Evolutionary conservation across 2,888 invertebrate genomes (phyloP).

Genomic region (Mesochorus sp.): DNA sequence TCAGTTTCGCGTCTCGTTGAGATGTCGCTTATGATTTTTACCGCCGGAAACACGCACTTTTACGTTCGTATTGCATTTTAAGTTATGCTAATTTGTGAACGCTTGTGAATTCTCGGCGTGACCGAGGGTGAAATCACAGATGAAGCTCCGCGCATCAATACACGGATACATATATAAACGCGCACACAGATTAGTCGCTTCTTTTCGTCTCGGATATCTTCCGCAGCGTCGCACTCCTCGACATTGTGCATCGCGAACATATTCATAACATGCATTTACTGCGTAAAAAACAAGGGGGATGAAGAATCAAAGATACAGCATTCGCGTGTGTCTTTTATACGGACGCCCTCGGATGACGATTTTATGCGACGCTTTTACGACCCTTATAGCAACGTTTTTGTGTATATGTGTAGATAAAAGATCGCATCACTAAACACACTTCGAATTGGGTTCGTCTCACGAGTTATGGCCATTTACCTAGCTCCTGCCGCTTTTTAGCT

Average conservation of each 20-base stretch:
- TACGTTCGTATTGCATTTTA: conserved; percentile 73
- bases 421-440: conserved; percentile 67
- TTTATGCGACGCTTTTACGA: conserved; percentile 78
- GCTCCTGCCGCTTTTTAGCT: conserved; percentile 52
- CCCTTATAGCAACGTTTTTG: conserved; percentile 43
- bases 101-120: conserved; percentile 57
- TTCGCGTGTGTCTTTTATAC: conserved; percentile 71
- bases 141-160: conserved; percentile 12
- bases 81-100: conserved; percentile 77
- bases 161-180: neutral
- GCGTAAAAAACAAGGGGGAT: conserved; percentile 38
- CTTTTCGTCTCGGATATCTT: conserved; percentile 29
- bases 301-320: conserved; percentile 27
- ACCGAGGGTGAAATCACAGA: conserved; percentile 54
- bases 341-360: conserved; percentile 74
- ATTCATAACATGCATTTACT: conserved; percentile 77
- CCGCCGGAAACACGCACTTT: conserved; percentile 72
- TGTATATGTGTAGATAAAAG: conserved; percentile 4
- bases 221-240: conserved; percentile 35
- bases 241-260: conserved; percentile 77
- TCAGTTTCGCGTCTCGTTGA: conserved; percentile 38
- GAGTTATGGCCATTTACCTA: conserved; percentile 65
- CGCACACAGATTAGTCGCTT: neutral
- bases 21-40: conserved; percentile 66
- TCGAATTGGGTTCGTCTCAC: conserved; percentile 72